Evolutionary conservation across 2,797 vertebrate species (phyloP).

Genomic region (Knipowitschia caucasica): DNA sequence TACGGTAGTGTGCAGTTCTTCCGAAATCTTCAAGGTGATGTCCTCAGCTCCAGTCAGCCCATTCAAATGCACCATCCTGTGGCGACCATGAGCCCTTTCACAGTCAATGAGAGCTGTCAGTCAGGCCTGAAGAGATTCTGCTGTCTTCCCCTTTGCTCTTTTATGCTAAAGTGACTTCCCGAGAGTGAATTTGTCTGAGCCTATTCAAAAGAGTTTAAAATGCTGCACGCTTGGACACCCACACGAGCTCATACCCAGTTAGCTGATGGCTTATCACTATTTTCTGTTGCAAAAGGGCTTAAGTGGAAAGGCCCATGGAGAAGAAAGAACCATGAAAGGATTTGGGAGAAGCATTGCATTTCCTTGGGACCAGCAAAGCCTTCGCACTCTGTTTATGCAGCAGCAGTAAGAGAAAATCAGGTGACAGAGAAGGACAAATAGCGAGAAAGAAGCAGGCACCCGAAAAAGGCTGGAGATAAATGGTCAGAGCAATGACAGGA

Average conservation of each 20-base stretch:
- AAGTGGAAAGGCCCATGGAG: conserved; percentile 46
- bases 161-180: conserved; percentile 29
- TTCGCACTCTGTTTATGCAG: conserved; percentile 47
- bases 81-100: conserved; percentile 19
- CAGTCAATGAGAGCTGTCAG: conserved; percentile 40
- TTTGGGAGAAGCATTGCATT: conserved; percentile 60
- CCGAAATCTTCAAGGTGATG: conserved; percentile 38
- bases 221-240: conserved; percentile 26
- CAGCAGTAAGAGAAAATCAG: conserved; percentile 32
- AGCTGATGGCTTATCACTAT: conserved; percentile 43
- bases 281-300: conserved; percentile 37
- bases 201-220: conserved; percentile 36
- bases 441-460: conserved; percentile 36
- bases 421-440: conserved; percentile 58
- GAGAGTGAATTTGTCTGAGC: conserved; percentile 24
- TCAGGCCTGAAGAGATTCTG: conserved; percentile 37
- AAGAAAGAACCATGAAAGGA: conserved; percentile 46
- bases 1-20: not conserved
- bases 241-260: conserved; percentile 12
- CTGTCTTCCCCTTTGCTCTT: conserved; percentile 21
- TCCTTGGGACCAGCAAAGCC: conserved; percentile 42
- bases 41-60: conserved; percentile 16
- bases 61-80: conserved; percentile 33
- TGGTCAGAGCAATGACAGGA: conserved; percentile 36
- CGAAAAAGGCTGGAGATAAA: conserved; percentile 47